Base-by-base conservation (phyloP, 1,140 invertebrate genomes). In the Habropoda laboriosa region DNA sequence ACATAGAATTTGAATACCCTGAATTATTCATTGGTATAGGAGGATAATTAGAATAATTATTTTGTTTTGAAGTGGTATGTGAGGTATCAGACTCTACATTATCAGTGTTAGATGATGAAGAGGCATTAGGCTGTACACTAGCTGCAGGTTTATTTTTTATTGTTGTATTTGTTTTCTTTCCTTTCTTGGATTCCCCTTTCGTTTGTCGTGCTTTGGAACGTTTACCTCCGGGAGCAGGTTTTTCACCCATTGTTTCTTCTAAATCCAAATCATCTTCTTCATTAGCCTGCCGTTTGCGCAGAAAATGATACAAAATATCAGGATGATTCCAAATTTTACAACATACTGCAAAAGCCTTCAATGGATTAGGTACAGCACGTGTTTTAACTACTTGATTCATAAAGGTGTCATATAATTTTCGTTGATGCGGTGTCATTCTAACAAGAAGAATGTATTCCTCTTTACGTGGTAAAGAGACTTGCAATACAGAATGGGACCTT, bases 251-350 rank as follows among this genome's bases (percentile, higher is more conserved):
- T 3, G 92, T 93, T 70, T 93, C 95, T 90, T 99, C 98, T 86
- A 99, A 94, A 93, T 99, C 98, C 82, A 99, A 95, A 94, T 99
- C 98, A 85, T 97, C 95, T 53, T 97, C 97, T 82, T 97, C 97
- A 38, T 95, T 95, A 63, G 95, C 95, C 86, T 95, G 95, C 72
- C 96, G 95, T 90, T 98, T 98, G 88, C 96, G 96, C 58, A 99
- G 90, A 90, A 98, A 97, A 90, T 98, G 96, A 89, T 98, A 98
- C 42, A 99, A 91, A 63, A 99, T 97, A 93, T 99, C 99, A 0
- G 99, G 99, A 94, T 99, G 99, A 91, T 99, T 99, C 98, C 99
- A 99, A 83, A 99, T 99, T 94, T 99, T 99, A 90, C 98, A 99
- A 92, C 99, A 99, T 67, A 99, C 98, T 53, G 99, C 98, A 93